Base-by-base conservation (phyloP, 2,888 invertebrate genomes). In the Amiota communis region DNA sequence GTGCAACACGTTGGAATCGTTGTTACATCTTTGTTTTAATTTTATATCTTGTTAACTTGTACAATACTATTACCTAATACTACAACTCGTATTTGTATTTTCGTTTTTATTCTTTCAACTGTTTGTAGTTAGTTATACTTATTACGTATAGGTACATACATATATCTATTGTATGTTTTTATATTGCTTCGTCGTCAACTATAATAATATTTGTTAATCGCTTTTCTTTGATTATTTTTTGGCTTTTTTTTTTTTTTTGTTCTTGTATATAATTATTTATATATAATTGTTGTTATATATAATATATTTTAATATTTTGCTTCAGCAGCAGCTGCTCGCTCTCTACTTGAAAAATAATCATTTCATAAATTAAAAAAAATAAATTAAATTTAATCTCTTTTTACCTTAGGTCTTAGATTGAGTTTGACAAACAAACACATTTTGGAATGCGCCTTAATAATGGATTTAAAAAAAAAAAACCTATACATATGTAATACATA, bases 371-470 rank as follows among this genome's bases (percentile, higher is more conserved):
- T 57, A 68, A 51, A 23, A 49, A 49, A 68, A 68, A 51, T 13
- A 49, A 49, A 68, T 13, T 15, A 74, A 79, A 79, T 78, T 78
- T 75, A 59, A 63, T 72, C 79, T 85, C 75, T 79, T 75, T 82
- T 81, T 79, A 83, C 81, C 75, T 81, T 86, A 83, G 81, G 78
- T 83, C 75, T 81, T 79, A 80, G 83, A 81, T 79, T 81, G 79
- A 81, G 74, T 84, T 82, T 83, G 80, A 79, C 76, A 79, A 72
- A 76, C 77, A 76, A 80, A 78, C 79, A 76, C 76, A 78, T 79
- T 85, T 83, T 78, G 86, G 73, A 83, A 86, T 78, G 79, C 83
- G 86, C 85, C 85, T 86, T 86, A 86, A 76, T 76, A 81, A 81
- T 82, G 85, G 80, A 85, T 83, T 80, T 83, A 85, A 80, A 74